Percentiles rank a stretch among this genome's conserved stretches.
phyloP scores from a whole-genome alignment of 2,797 vertebrate species.

The Girardinus metallicus region DNA sequence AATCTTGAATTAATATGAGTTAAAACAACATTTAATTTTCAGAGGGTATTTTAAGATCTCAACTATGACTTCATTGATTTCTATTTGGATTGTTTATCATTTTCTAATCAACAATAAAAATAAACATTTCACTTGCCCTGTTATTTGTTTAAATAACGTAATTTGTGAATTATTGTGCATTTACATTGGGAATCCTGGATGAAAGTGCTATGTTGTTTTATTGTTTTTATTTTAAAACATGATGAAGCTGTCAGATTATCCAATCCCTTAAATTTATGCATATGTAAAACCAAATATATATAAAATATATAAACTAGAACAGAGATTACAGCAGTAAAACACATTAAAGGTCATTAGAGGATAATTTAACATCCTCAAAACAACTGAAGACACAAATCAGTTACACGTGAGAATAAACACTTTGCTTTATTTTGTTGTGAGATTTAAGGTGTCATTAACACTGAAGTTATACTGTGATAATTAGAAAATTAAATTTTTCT shows the following conservation, averaged over 20 bases:
- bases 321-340: background rate
- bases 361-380: background rate
- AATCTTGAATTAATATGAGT: no score
- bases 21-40: no score
- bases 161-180: background rate
- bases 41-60: background rate
- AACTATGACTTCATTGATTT: background rate
- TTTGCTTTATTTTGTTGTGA: background rate
- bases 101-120: background rate
- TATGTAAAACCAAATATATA: no score
- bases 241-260: background rate
- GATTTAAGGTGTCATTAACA: background rate
- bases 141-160: background rate
- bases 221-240: background rate
- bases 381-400: no score
- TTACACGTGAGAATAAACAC: background rate
- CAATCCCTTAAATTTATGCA: background rate
- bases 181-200: background rate
- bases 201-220: background rate
- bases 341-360: background rate
- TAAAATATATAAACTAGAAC: background rate
- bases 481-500: background rate
- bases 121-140: background rate
- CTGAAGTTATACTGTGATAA: background rate
- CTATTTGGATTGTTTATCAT: background rate